Percentiles rank a stretch among this genome's conserved stretches.
These are phyloP conservation scores for Exocentrus adspersus DNA, from an alignment of 2,888 invertebrate genomes.

Conservation along the genomic window DNA sequence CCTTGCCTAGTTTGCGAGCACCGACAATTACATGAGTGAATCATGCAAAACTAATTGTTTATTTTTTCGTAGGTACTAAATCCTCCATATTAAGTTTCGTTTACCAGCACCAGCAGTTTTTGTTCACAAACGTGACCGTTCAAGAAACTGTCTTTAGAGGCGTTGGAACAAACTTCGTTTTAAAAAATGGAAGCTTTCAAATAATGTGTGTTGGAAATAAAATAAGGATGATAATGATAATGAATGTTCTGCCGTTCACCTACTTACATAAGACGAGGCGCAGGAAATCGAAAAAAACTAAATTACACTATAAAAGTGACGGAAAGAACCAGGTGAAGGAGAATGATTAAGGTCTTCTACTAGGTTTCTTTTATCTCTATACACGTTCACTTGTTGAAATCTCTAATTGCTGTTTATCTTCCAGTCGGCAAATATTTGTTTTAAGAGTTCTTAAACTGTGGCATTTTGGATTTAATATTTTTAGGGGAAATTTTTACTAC, in stretches of 20 bases:
- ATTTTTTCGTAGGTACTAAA: not conserved
- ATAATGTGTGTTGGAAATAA: no score
- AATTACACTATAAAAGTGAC: not conserved
- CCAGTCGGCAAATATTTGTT: conserved; percentile 2
- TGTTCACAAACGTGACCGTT: no score
- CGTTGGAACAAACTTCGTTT: no score
- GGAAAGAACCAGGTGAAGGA: not conserved
- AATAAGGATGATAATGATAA: no score
- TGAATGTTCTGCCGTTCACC: not conserved
- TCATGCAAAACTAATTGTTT: not conserved
- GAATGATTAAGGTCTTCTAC: not conserved
- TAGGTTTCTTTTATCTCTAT: not conserved
- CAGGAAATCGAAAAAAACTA: not conserved
- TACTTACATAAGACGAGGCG: not conserved
- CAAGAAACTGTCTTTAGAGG: no score
- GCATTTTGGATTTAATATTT: not conserved
- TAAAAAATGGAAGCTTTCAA: no score
- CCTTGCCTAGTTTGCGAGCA: not conserved
- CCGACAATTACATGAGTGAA: not conserved
- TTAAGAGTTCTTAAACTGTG: not conserved
- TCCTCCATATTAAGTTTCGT: no score
- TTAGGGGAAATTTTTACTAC: no score
- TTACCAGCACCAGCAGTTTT: no score
- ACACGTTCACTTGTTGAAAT: not conserved
- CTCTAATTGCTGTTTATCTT: not conserved